phyloP scores from a whole-genome alignment of 1,140 invertebrate genomes.

The Eumaeus atala region DNA sequence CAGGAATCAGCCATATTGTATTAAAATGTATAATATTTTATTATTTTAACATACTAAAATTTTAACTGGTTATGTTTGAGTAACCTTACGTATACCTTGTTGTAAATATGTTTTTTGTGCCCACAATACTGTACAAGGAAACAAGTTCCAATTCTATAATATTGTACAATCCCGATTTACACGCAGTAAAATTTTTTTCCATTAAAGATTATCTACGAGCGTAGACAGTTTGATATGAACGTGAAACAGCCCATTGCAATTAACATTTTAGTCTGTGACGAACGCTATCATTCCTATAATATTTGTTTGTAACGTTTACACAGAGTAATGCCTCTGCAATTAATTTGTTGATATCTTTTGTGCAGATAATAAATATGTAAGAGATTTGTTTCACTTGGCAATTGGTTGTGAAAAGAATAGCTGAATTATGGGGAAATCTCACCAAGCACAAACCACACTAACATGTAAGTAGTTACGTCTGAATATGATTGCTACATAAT shows the following conservation, averaged over 20 bases:
- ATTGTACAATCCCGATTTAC: not conserved
- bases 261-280: not conserved
- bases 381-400: slow-evolving; percentile 3
- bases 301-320: slow-evolving; percentile 8
- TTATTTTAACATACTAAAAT: no score
- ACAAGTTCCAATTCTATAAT: not conserved
- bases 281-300: slow-evolving; percentile 7
- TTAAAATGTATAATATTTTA: no score
- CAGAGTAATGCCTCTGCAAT: not conserved
- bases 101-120: no score
- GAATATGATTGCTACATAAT: no score
- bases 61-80: no score
- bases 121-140: not conserved
- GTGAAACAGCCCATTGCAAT: not conserved
- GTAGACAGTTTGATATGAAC: slow-evolving; percentile 2
- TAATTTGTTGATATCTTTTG: not conserved
- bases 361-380: slow-evolving; percentile 5
- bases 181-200: slow-evolving; percentile 1
- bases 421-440: slow-evolving; percentile 15
- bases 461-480: slow-evolving; percentile 25
- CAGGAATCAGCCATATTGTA: no score
- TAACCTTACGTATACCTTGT: no score
- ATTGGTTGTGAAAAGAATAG: not conserved
- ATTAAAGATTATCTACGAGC: not conserved
- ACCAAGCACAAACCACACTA: slow-evolving; percentile 19